Conservation (phyloP, 2,888 invertebrate species). For the Drosophila bunnanda region DNA sequence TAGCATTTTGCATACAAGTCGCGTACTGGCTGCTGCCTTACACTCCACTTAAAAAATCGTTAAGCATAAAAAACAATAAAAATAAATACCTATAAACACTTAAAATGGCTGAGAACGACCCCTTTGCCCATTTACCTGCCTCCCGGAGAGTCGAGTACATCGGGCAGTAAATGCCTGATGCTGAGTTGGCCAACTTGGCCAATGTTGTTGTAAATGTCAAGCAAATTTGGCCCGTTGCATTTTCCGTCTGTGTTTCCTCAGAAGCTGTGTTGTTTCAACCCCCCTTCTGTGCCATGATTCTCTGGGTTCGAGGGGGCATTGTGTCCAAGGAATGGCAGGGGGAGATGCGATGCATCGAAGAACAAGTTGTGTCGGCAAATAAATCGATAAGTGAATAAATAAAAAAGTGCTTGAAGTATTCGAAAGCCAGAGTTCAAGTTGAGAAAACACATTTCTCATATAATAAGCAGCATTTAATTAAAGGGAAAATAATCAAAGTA, state of each 20-base stretch:
- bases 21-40: slow-evolving; percentile 44
- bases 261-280: slow-evolving; percentile 12
- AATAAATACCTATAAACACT: slow-evolving; percentile 80
- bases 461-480: background rate
- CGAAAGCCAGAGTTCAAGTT: background rate
- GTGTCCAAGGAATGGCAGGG: background rate
- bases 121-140: background rate
- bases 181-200: slow-evolving; percentile 47
- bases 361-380: slow-evolving; percentile 2
- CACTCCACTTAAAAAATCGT: slow-evolving; percentile 77
- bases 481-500: background rate
- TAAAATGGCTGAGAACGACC: slow-evolving; percentile 72
- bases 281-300: slow-evolving; percentile 3
- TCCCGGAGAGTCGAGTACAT: slow-evolving; percentile 32
- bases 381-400: slow-evolving; percentile 4
- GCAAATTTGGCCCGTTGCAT: slow-evolving; percentile 73
- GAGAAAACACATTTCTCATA: background rate
- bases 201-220: slow-evolving; percentile 78
- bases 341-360: background rate
- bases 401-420: background rate
- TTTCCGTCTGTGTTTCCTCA: slow-evolving; percentile 34
- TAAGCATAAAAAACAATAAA: slow-evolving; percentile 79
- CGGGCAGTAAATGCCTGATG: slow-evolving; percentile 34
- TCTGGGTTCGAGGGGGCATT: background rate
- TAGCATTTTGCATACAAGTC: slow-evolving; percentile 64